These are phyloP conservation scores for Bicyclus anynana DNA, from an alignment of 1,140 invertebrate genomes.

Conservation along the genomic window DNA sequence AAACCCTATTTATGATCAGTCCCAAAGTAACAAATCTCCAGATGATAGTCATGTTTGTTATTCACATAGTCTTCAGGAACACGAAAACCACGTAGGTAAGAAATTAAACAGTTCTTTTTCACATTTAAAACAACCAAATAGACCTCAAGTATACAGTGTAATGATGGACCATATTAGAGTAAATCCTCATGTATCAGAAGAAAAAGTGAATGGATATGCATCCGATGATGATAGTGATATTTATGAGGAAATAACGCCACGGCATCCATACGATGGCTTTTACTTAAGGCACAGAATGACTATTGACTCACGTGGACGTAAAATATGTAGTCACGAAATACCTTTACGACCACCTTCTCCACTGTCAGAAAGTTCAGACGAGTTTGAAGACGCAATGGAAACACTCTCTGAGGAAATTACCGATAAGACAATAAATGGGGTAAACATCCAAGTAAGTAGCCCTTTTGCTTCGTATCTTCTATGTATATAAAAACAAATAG, in stretches of 20 bases:
- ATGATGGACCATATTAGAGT: constrained; percentile 41
- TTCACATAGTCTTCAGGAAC: constrained; percentile 15
- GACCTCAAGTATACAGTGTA: constrained; percentile 28
- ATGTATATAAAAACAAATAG: constrained; percentile 8
- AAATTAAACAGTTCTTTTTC: constrained; percentile 6
- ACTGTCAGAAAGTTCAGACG: constrained; percentile 31
- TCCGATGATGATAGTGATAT: constrained; percentile 42
- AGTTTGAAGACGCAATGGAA: constrained; percentile 30
- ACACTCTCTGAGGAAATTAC: constrained; percentile 9
- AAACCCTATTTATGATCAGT: not conserved
- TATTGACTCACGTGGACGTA: constrained; percentile 60
- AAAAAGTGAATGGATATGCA: constrained; percentile 42
- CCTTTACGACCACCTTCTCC: constrained; percentile 47
- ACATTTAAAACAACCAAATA: constrained; percentile 14
- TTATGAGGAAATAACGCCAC: constrained; percentile 58
- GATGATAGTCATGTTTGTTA: constrained; percentile 10
- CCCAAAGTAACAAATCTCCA: constrained; percentile 12
- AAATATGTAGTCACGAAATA: constrained; percentile 69
- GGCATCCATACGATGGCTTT: constrained; percentile 74
- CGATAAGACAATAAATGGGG: constrained; percentile 22
- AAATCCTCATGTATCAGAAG: constrained; percentile 17
- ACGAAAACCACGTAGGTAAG: not conserved
- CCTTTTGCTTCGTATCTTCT: constrained; percentile 3
- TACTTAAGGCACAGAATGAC: constrained; percentile 66
- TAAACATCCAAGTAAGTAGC: constrained; percentile 53